Percentiles rank a stretch among this genome's conserved stretches.
phyloP scores from a whole-genome alignment of 2,888 invertebrate genomes.

The Toxonevra muliebris region DNA sequence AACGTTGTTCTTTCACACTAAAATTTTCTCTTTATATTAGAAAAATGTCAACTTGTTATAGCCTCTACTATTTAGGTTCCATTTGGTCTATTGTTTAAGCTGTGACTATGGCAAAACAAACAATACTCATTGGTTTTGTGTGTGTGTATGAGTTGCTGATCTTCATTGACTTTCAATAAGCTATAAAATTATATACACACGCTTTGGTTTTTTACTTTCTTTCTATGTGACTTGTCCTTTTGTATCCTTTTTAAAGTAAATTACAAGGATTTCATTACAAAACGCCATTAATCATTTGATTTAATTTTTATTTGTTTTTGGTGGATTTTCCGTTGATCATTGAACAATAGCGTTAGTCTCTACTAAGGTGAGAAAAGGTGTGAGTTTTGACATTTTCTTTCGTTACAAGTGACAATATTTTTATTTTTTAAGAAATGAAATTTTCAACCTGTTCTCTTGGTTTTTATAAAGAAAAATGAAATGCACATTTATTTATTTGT shows the following conservation, averaged over 20 bases:
- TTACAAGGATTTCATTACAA: conserved; percentile 42
- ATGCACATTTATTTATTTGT: conserved; percentile 26
- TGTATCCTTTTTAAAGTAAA: conserved; percentile 26
- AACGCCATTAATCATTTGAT: conserved; percentile 45
- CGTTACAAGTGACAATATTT: not conserved
- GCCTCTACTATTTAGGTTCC: conserved; percentile 36
- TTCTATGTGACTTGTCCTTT: conserved; percentile 18
- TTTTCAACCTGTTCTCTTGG: conserved; percentile 40
- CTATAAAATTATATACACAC: conserved; percentile 27
- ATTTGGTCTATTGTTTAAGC: conserved; percentile 43
- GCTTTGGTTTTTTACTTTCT: not conserved
- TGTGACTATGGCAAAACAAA: conserved; percentile 23
- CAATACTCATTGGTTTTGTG: conserved; percentile 10
- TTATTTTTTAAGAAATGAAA: not conserved
- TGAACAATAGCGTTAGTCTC: conserved; percentile 34
- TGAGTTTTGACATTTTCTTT: conserved; percentile 37
- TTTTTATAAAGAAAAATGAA: conserved; percentile 36
- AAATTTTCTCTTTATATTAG: not conserved
- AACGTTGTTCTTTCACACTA: not conserved
- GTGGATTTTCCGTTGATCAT: conserved; percentile 36
- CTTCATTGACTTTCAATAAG: conserved; percentile 38
- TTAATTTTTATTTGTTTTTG: conserved; percentile 3
- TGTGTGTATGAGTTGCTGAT: conserved; percentile 19
- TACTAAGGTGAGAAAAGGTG: conserved; percentile 38
- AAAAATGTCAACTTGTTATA: not conserved